Conservation (phyloP, 2,888 invertebrate species). For the Tribolium freemani region DNA sequence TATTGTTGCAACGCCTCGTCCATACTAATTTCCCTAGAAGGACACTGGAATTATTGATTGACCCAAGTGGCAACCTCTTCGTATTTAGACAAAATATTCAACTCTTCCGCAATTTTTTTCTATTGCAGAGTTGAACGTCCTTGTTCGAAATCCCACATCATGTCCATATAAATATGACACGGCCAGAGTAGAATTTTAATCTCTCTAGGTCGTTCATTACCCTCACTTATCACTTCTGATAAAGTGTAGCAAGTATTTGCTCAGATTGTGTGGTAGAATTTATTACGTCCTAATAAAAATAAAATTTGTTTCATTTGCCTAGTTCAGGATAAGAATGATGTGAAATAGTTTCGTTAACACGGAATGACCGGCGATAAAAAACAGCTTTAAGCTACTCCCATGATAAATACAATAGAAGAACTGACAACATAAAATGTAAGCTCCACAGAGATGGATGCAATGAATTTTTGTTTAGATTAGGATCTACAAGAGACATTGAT, state of each 20-base stretch:
- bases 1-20: background rate
- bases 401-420: conserved; percentile 1
- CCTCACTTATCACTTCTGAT: conserved; percentile 30
- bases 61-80: background rate
- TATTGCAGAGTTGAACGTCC: conserved; percentile 7
- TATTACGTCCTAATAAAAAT: conserved; percentile 34
- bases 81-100: background rate
- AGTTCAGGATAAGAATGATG: conserved; percentile 20
- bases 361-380: conserved; percentile 17
- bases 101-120: background rate
- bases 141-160: conserved; percentile 10
- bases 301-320: conserved; percentile 18
- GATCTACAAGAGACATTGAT: background rate
- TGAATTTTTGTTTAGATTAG: background rate
- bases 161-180: conserved; percentile 1
- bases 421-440: background rate
- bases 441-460: background rate
- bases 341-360: conserved; percentile 36
- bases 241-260: conserved; percentile 32
- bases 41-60: background rate
- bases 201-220: conserved; percentile 39
- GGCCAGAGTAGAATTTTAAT: conserved; percentile 28
- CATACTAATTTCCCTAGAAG: conserved; percentile 1
- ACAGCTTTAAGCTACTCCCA: background rate
- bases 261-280: conserved; percentile 25